phyloP scores from a whole-genome alignment of 2,113 vertebrate genomes.

The Paracyprichromis sp. region DNA sequence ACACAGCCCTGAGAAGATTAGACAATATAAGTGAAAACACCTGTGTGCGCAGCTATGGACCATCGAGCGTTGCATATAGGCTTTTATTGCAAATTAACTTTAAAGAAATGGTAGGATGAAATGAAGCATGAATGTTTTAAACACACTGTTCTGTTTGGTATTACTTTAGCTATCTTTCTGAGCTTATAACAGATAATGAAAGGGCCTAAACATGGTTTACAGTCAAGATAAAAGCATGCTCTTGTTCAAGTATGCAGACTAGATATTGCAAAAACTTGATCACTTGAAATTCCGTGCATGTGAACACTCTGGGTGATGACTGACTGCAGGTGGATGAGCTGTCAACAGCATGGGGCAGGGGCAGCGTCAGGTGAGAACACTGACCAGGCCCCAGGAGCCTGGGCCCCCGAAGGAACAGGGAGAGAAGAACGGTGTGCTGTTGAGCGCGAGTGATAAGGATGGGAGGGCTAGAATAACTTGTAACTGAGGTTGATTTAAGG shows the following conservation, averaged over 20 bases:
- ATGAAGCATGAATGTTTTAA: background rate
- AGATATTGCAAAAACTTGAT: background rate
- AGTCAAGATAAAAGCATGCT: background rate
- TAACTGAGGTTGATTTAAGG: constrained; percentile 12
- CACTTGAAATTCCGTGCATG: background rate
- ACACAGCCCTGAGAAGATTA: background rate
- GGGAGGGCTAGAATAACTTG: constrained; percentile 11
- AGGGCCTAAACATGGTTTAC: background rate
- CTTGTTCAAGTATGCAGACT: background rate
- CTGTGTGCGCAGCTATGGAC: background rate
- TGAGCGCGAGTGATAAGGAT: background rate
- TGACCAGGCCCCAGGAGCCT: constrained; percentile 5
- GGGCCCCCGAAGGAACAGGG: background rate
- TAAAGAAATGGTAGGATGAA: background rate
- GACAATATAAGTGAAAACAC: background rate
- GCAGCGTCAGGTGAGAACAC: constrained; percentile 32
- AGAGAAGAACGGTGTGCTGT: background rate
- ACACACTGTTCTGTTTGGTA: background rate
- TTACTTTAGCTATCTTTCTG: background rate
- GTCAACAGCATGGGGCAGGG: constrained; percentile 14
- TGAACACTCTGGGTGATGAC: background rate
- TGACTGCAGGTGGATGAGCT: constrained; percentile 50
- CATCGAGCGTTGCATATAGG: background rate
- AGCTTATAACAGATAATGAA: background rate
- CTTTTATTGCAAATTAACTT: background rate